Conservation (phyloP, 2,113 vertebrate species). For the Paralichthys olivaceus region DNA sequence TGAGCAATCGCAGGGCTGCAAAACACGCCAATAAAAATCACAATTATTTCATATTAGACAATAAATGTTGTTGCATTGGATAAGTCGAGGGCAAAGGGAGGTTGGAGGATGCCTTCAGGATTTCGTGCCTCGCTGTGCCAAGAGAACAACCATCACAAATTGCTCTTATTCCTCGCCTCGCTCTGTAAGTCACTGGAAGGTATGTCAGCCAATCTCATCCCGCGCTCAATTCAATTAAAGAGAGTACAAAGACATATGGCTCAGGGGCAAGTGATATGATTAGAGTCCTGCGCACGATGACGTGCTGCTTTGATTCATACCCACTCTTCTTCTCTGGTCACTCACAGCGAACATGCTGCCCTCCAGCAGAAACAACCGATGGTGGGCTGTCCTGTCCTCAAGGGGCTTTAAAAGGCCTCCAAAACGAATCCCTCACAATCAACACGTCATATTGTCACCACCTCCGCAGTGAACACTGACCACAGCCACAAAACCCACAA, state of each 20-base stretch:
- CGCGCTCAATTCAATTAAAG: slow-evolving; percentile 77
- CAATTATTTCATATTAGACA: slow-evolving; percentile 39
- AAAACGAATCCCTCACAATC: neutral
- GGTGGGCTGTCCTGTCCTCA: slow-evolving; percentile 33
- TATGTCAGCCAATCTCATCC: slow-evolving; percentile 76
- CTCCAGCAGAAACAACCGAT: slow-evolving; percentile 23
- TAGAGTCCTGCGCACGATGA: slow-evolving; percentile 66
- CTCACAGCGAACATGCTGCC: slow-evolving; percentile 10
- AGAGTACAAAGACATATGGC: slow-evolving; percentile 79
- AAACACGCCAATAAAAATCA: slow-evolving; percentile 26
- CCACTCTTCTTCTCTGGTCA: slow-evolving; percentile 50
- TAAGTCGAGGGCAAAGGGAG: slow-evolving; percentile 3
- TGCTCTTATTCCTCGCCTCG: slow-evolving; percentile 33
- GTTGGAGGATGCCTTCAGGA: slow-evolving; percentile 18
- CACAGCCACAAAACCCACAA: neutral
- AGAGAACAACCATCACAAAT: slow-evolving; percentile 47
- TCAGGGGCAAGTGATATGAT: slow-evolving; percentile 75
- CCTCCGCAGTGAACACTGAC: slow-evolving; percentile 1
- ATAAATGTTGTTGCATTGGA: slow-evolving; percentile 12
- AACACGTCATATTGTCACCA: slow-evolving; percentile 24
- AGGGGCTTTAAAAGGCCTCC: slow-evolving; percentile 16
- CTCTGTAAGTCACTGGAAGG: slow-evolving; percentile 53
- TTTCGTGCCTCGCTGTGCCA: slow-evolving; percentile 41
- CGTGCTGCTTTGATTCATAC: slow-evolving; percentile 69
- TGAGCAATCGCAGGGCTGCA: slow-evolving; percentile 1